phyloP scores from a whole-genome alignment of 2,113 vertebrate genomes.

The Tachysurus vachellii region DNA sequence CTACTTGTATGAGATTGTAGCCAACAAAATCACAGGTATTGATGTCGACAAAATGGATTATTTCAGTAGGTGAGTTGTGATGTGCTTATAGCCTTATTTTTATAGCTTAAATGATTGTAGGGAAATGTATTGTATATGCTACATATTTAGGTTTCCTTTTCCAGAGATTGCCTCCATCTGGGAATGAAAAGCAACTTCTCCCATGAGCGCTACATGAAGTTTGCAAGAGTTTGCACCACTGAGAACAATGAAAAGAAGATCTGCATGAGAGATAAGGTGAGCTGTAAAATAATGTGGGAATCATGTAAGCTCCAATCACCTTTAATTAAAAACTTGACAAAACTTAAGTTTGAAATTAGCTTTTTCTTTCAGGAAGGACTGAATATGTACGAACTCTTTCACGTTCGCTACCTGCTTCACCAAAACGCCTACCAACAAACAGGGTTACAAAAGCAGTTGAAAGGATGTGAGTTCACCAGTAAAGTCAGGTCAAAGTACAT shows the following conservation, averaged over 20 bases:
- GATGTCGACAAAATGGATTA: conserved; percentile 32
- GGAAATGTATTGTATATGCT: background rate
- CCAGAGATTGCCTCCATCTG: conserved; percentile 25
- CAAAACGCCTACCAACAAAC: conserved; percentile 18
- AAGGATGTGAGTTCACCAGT: conserved; percentile 5
- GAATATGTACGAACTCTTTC: conserved; percentile 28
- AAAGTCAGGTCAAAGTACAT: background rate
- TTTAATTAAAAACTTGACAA: background rate
- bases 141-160: background rate
- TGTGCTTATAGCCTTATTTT: background rate
- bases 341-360: no score
- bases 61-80: no score
- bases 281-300: background rate
- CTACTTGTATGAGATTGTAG: conserved; percentile 14
- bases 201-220: conserved; percentile 19
- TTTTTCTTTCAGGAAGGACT: conserved; percentile 1
- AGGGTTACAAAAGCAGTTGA: conserved; percentile 4
- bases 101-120: background rate
- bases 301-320: background rate
- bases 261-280: conserved; percentile 35
- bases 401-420: conserved; percentile 7
- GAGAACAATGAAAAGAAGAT: background rate
- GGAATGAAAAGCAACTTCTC: conserved; percentile 33
- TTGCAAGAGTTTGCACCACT: conserved; percentile 15
- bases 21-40: conserved; percentile 1